Base-by-base conservation (phyloP, 1,140 invertebrate species). In the Drosophila takahashii region DNA sequence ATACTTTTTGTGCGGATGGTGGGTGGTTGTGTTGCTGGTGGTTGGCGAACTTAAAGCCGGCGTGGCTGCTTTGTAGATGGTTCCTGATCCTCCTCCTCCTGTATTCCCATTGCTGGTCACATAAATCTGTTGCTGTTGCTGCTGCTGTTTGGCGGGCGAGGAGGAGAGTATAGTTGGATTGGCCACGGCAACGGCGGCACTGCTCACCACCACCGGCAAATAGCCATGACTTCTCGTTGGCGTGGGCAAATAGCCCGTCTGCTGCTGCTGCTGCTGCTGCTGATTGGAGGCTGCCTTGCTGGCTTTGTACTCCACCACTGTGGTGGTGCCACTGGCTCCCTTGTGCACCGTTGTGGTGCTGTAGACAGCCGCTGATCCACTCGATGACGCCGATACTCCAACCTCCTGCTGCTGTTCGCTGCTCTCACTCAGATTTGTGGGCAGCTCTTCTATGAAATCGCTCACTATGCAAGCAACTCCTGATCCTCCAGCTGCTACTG, bases 1-100 rank as follows among this genome's bases (percentile, higher is more conserved):
- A 77, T 92, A 92, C 64, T 92, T 92, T 45, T 92, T 92, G 45
- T 92, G 90, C 52, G 90, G 90, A 74, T 92, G 90, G 74, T 92
- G 90, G 41, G 90, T 86, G 44, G 79, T 77, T 48, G 67, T 79
- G 15, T 9, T 80, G 18, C 22, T 67, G 42, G 42, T 81, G 51
- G 57, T 79, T 48, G 58, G 37, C 13, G 44, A 75, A 18, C 54
- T 41, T 5, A 61, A 39, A 3, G 52, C 9, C 16, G 36, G 16
- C 4, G 9, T 11, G 29, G 61, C 18, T 15, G 72, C 47, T 53
- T 79, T 80, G 62, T 61, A 79, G 27, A 52, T 62, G 18, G 48
- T n/a, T 34, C 9, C 42, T 18, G 44, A 59, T 29, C 53, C 47
- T 10, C 15, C 39, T 60, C 44, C 65, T 65, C 51, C 51, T 75